Evolutionary conservation across 2,888 invertebrate species (phyloP), one percentile per base, ranked within the genome.

Genomic region (Amiota communis): DNA sequence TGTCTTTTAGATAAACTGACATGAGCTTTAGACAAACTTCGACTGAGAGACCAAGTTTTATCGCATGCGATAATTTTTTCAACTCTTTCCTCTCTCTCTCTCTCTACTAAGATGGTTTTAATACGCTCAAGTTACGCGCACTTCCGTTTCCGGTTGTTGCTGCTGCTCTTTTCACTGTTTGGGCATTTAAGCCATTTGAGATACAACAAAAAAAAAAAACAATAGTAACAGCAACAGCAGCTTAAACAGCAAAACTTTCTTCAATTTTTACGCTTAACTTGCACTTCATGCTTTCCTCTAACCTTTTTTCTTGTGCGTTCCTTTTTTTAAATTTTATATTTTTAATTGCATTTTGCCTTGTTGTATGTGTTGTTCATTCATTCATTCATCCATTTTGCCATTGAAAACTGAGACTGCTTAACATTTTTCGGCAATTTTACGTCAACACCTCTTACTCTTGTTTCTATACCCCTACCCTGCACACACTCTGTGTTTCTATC

Each of bases 261-360:
- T 46, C 13, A 64, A 47, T 64, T 67, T n/a, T 17, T 82, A 82
- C 82, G 78, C 81, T 70, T 49, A 61, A 78, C 78, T 83, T 78
- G 82, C 76, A 49, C n/a, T 67, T 49, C 67, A 67, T n/a, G 59
- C 8, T 49, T 53, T 49, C n/a, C n/a, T 36, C 8, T 36, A 65
- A 8, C 12, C n/a, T 53, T 65, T 20, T 13, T 49, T 56, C 47
- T 53, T 3, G 23, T 23, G 53, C n/a, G 53, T 63, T 23, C 15
- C 12, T 65, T 48, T 47, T n/a, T 47, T 65, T 48, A 15, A 65
- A 59, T 72, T 67, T 57, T 56, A 51, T 65, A 49, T 48, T 71
- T 64, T 64, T 23, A 11, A 57, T 51, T 49, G 56, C 47, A 71
- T 64, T 15, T 53, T 53, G 53, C 53, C 12, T 53, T 53, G 12